Evolutionary conservation across 2,113 vertebrate genomes (phyloP), one percentile per base, ranked within the genome.

Genomic region (Cyanoramphus novaezelandiae): DNA sequence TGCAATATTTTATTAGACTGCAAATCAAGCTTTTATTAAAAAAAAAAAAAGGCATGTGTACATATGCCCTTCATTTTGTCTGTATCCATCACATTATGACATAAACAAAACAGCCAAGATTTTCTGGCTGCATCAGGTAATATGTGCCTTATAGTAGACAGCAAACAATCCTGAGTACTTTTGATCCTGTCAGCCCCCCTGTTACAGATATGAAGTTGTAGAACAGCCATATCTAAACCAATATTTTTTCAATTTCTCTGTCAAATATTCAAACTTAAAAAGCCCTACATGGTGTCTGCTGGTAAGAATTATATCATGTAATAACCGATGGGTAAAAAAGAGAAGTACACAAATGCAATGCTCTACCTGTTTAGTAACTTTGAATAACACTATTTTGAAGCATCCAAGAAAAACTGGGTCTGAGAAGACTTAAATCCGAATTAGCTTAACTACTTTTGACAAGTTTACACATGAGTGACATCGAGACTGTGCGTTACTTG

Each of bases 371-470:
- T 86, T 33, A 70, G 64, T 35, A 37, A 50, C 62, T 89, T 94
- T 78, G 33, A 59, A 35, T 57, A 37, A 69, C 24, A 24, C 64
- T 67, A 59, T 77, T 92, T 89, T 41, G 64, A 82, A 91, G 92
- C 76, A 87, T 50, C 90, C 65, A 90, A 96, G 96, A 97, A 97
- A 95, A 96, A 96, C 2, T 1, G 53, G 79, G 64, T 91, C 95
- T 92, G 96, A 89, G 91, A 91, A 96, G 92, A 95, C 94, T 97
- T 95, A 97, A 95, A 96, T 97, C 92, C 97, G 96, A 97, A 96
- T 98, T 97, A 97, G 94, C 91, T 97, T 98, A 98, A 97, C 93
- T 97, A 44, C 95, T 97, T 98, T 95, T 97, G 96, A 97, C 97
- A 97, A 97, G 96, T 97, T 98, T 97, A 97, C 93, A 97, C 87